A percentile compares a stretch with the other conserved stretches of the same genome.
phyloP scores from a whole-genome alignment of 2,113 vertebrate species.

The Nipponia nippon region DNA sequence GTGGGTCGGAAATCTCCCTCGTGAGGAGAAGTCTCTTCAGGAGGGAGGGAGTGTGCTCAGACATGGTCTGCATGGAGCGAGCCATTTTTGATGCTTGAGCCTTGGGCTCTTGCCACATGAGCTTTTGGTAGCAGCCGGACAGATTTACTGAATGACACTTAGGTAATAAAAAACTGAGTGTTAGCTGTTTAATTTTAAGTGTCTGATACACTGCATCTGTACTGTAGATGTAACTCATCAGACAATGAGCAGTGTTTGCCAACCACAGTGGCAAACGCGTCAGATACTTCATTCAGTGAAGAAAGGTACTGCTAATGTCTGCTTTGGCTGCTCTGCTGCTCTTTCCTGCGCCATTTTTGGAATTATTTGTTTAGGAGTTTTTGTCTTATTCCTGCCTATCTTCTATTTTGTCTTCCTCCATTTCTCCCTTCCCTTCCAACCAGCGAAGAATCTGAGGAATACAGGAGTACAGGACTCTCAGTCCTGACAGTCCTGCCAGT shows the following conservation, averaged over 20 bases:
- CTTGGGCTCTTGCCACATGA: not conserved
- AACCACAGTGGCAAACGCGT: fast-evolving
- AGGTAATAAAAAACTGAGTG: not conserved
- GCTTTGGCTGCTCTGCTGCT: not conserved
- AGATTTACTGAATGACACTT: not conserved
- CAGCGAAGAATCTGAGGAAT: not conserved
- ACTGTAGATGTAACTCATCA: not conserved
- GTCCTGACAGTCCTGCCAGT: not conserved
- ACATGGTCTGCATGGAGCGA: not conserved
- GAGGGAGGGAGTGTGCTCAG: not conserved
- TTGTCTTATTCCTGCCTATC: not conserved
- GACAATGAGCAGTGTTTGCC: not conserved
- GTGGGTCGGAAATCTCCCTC: not conserved
- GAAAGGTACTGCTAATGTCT: not conserved
- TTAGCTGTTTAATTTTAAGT: not conserved
- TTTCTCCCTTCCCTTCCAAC: not conserved
- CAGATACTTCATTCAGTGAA: not conserved
- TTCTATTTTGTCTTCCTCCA: not conserved
- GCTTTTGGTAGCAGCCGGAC: not conserved
- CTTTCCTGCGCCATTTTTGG: not conserved
- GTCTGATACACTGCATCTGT: not conserved
- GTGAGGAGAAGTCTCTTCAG: not conserved
- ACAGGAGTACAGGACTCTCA: not conserved
- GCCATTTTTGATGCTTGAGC: not conserved
- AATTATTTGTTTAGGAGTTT: not conserved